Percentiles rank a stretch among this genome's conserved stretches.
Conservation (phyloP, 2,888 invertebrate species). For the Panopea generosa region DNA sequence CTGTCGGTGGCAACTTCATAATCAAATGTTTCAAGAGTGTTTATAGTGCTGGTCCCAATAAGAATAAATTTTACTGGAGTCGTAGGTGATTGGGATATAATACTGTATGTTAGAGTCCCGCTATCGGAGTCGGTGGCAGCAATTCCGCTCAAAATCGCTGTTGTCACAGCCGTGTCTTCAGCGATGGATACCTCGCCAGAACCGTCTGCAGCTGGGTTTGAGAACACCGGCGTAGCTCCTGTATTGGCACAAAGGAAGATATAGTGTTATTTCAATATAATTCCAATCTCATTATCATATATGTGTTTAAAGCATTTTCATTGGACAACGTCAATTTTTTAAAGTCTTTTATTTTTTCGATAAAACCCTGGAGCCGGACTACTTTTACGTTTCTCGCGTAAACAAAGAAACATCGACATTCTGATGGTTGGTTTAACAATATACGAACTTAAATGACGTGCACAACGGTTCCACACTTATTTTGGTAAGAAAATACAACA, state of each 20-base stretch:
- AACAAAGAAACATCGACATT: too few relatives aligned
- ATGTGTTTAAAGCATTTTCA: too few relatives aligned
- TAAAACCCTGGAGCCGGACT: too few relatives aligned
- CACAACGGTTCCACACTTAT: too few relatives aligned
- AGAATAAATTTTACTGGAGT: slow-evolving; percentile 32
- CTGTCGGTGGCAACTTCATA: slow-evolving; percentile 26
- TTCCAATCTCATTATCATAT: too few relatives aligned
- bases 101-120: slow-evolving; percentile 29
- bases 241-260: neutral
- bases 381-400: too few relatives aligned
- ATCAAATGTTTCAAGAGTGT: slow-evolving; percentile 36
- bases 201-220: slow-evolving; percentile 12
- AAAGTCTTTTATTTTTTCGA: too few relatives aligned
- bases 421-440: too few relatives aligned
- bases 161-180: slow-evolving; percentile 26
- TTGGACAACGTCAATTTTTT: too few relatives aligned
- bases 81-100: slow-evolving; percentile 22
- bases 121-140: slow-evolving; percentile 23
- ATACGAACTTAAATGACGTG: too few relatives aligned
- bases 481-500: too few relatives aligned
- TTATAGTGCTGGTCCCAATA: slow-evolving; percentile 10
- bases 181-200: slow-evolving; percentile 2
- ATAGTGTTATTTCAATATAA: neutral
- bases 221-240: slow-evolving; percentile 41
- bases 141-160: slow-evolving; percentile 16